Conservation (phyloP, 2,797 vertebrate species). For the Poecilia velifera region DNA sequence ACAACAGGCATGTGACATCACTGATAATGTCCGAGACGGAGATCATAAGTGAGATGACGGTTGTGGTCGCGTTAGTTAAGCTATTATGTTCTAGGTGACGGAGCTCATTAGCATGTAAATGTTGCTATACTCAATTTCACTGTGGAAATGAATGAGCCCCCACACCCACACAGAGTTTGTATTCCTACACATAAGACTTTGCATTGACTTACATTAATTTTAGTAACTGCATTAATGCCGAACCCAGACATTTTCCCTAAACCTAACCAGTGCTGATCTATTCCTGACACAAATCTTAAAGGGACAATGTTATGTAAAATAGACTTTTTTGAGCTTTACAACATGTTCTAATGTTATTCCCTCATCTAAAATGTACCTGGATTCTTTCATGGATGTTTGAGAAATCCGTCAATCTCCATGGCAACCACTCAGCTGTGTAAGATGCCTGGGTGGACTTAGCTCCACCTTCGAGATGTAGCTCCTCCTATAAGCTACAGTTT, state of each 20-base stretch:
- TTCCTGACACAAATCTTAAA: too few relatives aligned
- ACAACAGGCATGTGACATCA: conserved; percentile 64
- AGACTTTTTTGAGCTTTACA: too few relatives aligned
- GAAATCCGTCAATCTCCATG: too few relatives aligned
- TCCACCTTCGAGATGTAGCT: too few relatives aligned
- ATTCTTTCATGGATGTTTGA: too few relatives aligned
- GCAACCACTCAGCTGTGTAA: too few relatives aligned
- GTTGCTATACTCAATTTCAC: conserved; percentile 50
- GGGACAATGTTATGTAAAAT: too few relatives aligned
- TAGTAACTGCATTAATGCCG: background rate
- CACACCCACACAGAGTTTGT: conserved; percentile 13
- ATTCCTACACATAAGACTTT: background rate
- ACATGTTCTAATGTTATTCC: too few relatives aligned
- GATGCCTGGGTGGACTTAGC: too few relatives aligned
- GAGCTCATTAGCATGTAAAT: conserved; percentile 72
- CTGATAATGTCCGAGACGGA: conserved; percentile 56
- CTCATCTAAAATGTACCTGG: too few relatives aligned
- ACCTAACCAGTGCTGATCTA: background rate
- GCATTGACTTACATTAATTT: background rate
- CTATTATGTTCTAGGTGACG: conserved; percentile 66
- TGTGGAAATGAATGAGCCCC: conserved; percentile 36
- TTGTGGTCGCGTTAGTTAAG: conserved; percentile 65
- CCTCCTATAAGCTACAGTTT: too few relatives aligned
- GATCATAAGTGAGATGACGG: conserved; percentile 71
- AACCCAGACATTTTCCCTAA: background rate